Conservation (phyloP, 2,113 vertebrate species). For the Vidua chalybeata region DNA sequence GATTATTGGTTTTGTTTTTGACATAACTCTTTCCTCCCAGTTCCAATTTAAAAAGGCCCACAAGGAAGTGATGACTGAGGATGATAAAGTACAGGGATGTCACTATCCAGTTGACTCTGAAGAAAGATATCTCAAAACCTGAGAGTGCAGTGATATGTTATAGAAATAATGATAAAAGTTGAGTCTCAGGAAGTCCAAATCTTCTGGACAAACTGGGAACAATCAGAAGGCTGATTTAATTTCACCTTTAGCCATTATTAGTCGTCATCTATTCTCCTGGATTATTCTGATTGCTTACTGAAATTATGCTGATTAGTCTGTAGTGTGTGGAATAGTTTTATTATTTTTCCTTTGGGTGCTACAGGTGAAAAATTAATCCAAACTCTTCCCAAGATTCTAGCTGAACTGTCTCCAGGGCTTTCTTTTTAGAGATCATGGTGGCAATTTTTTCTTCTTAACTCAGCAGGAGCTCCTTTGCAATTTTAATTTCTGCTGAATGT, state of each 20-base stretch:
- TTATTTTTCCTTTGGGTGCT: slow-evolving; percentile 33
- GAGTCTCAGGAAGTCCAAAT: neutral
- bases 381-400: neutral
- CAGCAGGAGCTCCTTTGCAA: neutral
- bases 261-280: slow-evolving; percentile 9
- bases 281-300: slow-evolving; percentile 53
- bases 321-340: slow-evolving; percentile 24
- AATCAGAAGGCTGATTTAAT: slow-evolving; percentile 53
- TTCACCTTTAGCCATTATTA: slow-evolving; percentile 45
- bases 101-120: neutral
- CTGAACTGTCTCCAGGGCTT: neutral
- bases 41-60: neutral
- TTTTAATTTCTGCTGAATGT: slow-evolving; percentile 24
- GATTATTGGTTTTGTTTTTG: slow-evolving; percentile 51
- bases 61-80: neutral
- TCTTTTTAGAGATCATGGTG: neutral
- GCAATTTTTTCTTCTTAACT: slow-evolving; percentile 4
- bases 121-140: slow-evolving; percentile 13
- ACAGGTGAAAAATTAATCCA: slow-evolving; percentile 41
- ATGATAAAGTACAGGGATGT: neutral
- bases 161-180: neutral
- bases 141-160: neutral
- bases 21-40: neutral
- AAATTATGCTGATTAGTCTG: slow-evolving; percentile 32
- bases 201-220: slow-evolving; percentile 23